Conservation (phyloP, 1,140 invertebrate genomes). For the Drosophila varians region DNA sequence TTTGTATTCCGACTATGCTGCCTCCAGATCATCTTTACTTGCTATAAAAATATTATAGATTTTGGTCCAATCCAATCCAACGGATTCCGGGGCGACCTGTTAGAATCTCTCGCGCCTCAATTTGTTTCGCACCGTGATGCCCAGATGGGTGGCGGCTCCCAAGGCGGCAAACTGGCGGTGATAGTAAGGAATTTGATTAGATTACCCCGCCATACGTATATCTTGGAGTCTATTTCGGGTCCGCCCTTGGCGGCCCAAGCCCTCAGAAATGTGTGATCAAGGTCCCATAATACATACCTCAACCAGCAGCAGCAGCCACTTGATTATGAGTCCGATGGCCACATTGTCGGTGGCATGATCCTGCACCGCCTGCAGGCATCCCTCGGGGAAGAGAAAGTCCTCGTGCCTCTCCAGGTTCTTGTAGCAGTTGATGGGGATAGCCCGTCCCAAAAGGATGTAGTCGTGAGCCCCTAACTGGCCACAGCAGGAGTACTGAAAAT, state of each 20-base stretch:
- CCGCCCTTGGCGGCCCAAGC: constrained; percentile 45
- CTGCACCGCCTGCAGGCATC: constrained; percentile 65
- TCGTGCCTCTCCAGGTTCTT: constrained; percentile 29
- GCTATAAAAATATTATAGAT: constrained; percentile 34
- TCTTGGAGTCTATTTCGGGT: constrained; percentile 45
- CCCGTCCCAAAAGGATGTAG: constrained; percentile 56
- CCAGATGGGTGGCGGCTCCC: constrained; percentile 65
- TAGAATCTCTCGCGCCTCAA: constrained; percentile 72
- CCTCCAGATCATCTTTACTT: constrained; percentile 34
- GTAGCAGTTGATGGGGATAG: constrained; percentile 67
- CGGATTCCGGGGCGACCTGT: constrained; percentile 19
- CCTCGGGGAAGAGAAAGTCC: constrained; percentile 43
- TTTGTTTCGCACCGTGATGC: constrained; percentile 77
- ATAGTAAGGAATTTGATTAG: constrained; percentile 24
- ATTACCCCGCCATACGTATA: constrained; percentile 2
- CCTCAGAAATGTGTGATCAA: constrained; percentile 50
- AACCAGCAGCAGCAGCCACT: constrained; percentile 68
- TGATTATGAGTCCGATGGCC: constrained; percentile 62
- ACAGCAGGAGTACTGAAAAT: constrained; percentile 66
- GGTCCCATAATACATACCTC: constrained; percentile 59
- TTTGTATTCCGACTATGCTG: constrained; percentile 17
- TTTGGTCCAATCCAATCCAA: not conserved
- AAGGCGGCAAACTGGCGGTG: constrained; percentile 53
- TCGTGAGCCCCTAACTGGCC: constrained; percentile 58
- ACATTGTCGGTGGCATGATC: constrained; percentile 67